Base-by-base conservation (phyloP, 2,113 vertebrate genomes). In the Ploceus nigricollis region DNA sequence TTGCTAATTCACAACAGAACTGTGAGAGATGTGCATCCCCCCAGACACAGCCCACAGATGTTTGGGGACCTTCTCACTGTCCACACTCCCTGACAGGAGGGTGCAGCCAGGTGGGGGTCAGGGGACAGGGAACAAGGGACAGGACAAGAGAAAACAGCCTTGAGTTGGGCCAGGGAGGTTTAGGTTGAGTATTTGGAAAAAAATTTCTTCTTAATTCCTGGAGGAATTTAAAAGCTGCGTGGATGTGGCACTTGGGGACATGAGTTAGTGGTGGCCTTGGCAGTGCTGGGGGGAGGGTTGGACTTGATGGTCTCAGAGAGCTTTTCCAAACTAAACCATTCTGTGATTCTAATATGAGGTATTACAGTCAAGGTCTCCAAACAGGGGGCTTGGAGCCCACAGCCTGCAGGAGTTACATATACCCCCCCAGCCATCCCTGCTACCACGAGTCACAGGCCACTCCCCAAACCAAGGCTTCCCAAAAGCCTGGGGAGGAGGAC, bases 331-430 rank as follows among this genome's bases (percentile, higher is more conserved):
- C n/a, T 6, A 15, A 65, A n/a, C 58, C 24, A 28, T 15, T 37
- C 50, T 54, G 65, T 70, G 57, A 45, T 63, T 72, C 39, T 10
- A 44, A 7, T 0, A 1, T 0, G 30, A 60, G 48, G 8, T 58
- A 31, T 10, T 51, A 12, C 18, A 42, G 25, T 8, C 50, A 21
- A 16, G 37, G 19, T 5, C 33, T 42, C 6, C 53, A 19, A 23
- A 13, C 0, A 0, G 23, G 21, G 31, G 24, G 15, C 56, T 44
- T 0, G 0, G 33, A 40, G 37, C 42, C 19, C 24, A 20, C 20
- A n/a, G 15, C 18, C 40, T 17, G 13, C 50, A 33, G 27, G 21
- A 23, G 70, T 2, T 17, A 0, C 27, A 15, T 0, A 2, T 0
- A 13, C 19, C 37, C 70, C 35, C 15, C 31, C 23, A 18, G 73